A percentile compares a stretch with the other conserved stretches of the same genome.
Conservation (phyloP, 2,888 invertebrate genomes). For the Craniophora ligustri region DNA sequence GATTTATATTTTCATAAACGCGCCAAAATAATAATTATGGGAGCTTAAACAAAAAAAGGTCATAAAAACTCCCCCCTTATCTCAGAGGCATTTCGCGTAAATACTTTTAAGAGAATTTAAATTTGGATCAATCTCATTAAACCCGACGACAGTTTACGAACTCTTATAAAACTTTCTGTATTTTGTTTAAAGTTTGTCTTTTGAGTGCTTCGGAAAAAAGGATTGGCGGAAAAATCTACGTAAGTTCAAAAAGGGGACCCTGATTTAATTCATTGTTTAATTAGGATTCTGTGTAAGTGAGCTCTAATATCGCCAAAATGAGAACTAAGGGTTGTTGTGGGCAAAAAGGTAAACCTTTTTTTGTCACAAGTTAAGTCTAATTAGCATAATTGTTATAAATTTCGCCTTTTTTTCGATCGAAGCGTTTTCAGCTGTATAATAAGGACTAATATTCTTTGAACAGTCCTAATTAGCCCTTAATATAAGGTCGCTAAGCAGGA, state of each 20-base stretch:
- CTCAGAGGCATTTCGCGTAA: conserved; percentile 35
- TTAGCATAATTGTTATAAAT: conserved; percentile 48
- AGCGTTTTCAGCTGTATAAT: conserved; percentile 36
- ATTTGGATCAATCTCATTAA: conserved; percentile 76
- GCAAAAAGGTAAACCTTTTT: conserved; percentile 23
- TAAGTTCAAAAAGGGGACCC: background rate
- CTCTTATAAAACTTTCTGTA: conserved; percentile 57
- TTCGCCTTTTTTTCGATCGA: conserved; percentile 48
- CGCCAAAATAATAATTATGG: conserved; percentile 19
- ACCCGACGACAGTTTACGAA: conserved; percentile 63
- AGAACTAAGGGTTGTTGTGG: conserved; percentile 9
- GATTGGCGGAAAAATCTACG: conserved; percentile 18
- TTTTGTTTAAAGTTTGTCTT: conserved; percentile 57
- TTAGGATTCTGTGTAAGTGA: conserved; percentile 25
- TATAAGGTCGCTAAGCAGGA: conserved; percentile 29
- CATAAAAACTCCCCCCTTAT: conserved; percentile 17
- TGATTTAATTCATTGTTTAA: conserved; percentile 36
- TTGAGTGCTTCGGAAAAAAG: conserved; percentile 40
- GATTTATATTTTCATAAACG: conserved; percentile 35
- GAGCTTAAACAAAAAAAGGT: conserved; percentile 26
- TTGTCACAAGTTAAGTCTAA: conserved; percentile 46
- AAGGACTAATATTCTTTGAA: conserved; percentile 27
- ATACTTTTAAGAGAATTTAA: conserved; percentile 59
- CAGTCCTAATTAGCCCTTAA: conserved; percentile 40
- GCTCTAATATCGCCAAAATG: conserved; percentile 27